Percentiles rank a stretch among this genome's conserved stretches.
These are phyloP conservation scores for Dendrolimus houi DNA, from an alignment of 2,888 invertebrate genomes.

Conservation along the genomic window DNA sequence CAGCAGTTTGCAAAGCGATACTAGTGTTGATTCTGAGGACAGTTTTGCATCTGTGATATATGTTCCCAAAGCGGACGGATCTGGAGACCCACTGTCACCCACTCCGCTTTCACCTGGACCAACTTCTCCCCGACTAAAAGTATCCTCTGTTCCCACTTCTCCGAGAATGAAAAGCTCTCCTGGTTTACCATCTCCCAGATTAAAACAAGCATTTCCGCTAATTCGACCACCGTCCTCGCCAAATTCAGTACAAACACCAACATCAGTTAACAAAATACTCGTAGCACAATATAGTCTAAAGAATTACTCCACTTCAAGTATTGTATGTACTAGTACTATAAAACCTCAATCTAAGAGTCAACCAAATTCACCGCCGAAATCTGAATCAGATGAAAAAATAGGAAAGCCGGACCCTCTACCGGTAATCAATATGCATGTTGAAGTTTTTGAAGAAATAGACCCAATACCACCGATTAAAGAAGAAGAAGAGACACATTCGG, in stretches of 20 bases:
- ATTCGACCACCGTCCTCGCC: conserved; percentile 78
- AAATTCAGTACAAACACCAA: conserved; percentile 68
- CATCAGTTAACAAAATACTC: conserved; percentile 72
- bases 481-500: conserved; percentile 57
- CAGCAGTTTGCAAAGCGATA: conserved; percentile 94
- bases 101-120: conserved; percentile 78
- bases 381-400: conserved; percentile 53
- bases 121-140: conserved; percentile 78
- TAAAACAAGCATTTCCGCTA: conserved; percentile 79
- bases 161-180: conserved; percentile 84
- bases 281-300: conserved; percentile 76
- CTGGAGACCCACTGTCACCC: conserved; percentile 75
- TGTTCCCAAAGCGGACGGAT: conserved; percentile 87
- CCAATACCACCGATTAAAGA: conserved; percentile 63
- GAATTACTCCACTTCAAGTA: conserved; percentile 56
- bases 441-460: conserved; percentile 57
- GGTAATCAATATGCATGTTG: conserved; percentile 44
- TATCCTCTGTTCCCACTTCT: conserved; percentile 86
- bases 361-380: conserved; percentile 67
- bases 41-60: conserved; percentile 95
- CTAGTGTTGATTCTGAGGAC: conserved; percentile 95
- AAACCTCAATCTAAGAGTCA: conserved; percentile 68
- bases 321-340: conserved; percentile 31
- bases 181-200: conserved; percentile 79
- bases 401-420: conserved; percentile 38